These are phyloP conservation scores for Orbicella faveolata DNA, from an alignment of 64 coral and sea anemone genomes.

Conservation along the genomic window DNA sequence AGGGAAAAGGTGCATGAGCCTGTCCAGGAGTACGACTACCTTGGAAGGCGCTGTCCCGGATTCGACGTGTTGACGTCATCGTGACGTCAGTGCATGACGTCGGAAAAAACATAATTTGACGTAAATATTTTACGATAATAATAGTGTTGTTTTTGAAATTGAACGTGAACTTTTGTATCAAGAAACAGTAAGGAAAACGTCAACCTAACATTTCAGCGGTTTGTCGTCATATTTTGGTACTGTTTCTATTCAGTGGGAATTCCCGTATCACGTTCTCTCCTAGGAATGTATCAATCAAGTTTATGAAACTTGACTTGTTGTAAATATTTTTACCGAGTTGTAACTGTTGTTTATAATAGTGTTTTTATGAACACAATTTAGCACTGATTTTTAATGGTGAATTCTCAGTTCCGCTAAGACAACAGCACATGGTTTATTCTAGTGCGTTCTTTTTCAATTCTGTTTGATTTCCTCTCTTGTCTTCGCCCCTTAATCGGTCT, in stretches of 20 bases:
- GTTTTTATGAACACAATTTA: constrained; percentile 14
- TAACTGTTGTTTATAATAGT: not conserved
- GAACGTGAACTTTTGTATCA: not conserved
- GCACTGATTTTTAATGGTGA: not conserved
- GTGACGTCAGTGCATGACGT: not conserved
- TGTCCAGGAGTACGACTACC: constrained; percentile 24
- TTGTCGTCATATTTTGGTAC: not conserved
- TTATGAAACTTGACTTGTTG: not conserved
- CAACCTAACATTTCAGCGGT: not conserved
- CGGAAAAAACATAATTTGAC: not conserved
- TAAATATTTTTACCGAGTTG: constrained; percentile 26
- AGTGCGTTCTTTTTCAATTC: no score
- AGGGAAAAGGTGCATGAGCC: constrained; percentile 38
- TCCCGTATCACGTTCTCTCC: no score
- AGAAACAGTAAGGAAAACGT: no score
- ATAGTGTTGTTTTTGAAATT: not conserved
- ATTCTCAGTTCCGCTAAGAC: no score
- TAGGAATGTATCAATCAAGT: not conserved
- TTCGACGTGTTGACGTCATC: constrained; percentile 27
- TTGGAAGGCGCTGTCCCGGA: constrained; percentile 8
- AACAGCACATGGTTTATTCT: no score
- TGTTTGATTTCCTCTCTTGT: no score
- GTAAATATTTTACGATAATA: not conserved
- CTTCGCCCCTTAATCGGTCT: no score
- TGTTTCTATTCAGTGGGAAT: no score